A percentile compares a stretch with the other conserved stretches of the same genome.
Evolutionary conservation across 2,888 invertebrate species (phyloP).

Genomic region (Agrilus biguttatus): DNA sequence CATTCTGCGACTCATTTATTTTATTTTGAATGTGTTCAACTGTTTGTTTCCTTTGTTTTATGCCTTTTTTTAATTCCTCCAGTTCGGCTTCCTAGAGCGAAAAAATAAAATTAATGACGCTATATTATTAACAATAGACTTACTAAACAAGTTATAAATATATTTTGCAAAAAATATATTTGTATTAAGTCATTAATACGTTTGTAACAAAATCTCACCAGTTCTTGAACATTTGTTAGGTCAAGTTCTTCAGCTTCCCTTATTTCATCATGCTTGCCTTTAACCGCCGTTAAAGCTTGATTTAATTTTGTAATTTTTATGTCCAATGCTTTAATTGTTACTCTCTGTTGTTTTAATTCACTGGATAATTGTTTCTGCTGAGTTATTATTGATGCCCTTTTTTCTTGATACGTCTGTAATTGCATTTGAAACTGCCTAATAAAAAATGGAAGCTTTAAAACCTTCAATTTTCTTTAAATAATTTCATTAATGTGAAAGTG

Average conservation of each 20-base stretch:
- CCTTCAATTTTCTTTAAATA: background rate
- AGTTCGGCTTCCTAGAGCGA: slow-evolving; percentile 23
- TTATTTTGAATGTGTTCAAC: slow-evolving; percentile 21
- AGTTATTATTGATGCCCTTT: slow-evolving; percentile 14
- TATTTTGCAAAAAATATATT: background rate
- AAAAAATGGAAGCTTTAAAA: slow-evolving; percentile 1
- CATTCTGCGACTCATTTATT: slow-evolving; percentile 15
- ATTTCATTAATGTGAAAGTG: no score
- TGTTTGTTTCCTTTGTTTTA: slow-evolving; percentile 28
- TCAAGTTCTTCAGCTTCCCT: slow-evolving; percentile 24
- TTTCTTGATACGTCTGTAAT: slow-evolving; percentile 26
- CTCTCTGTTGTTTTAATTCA: slow-evolving; percentile 16
- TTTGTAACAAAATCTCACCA: slow-evolving; percentile 14
- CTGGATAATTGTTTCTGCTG: slow-evolving; percentile 17
- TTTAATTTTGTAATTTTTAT: slow-evolving; percentile 19
- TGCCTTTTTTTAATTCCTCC: slow-evolving; percentile 25
- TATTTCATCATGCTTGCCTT: slow-evolving; percentile 18
- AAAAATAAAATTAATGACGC: slow-evolving; percentile 1
- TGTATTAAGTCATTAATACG: background rate
- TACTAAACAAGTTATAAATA: no score
- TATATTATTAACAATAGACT: no score
- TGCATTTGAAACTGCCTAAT: slow-evolving; percentile 17
- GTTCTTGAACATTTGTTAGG: slow-evolving; percentile 21
- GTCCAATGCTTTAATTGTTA: slow-evolving; percentile 17
- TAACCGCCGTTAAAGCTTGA: slow-evolving; percentile 13